A percentile compares a stretch with the other conserved stretches of the same genome.
Evolutionary conservation across 2,113 vertebrate species (phyloP).

Genomic region (Urocitellus parryii): DNA sequence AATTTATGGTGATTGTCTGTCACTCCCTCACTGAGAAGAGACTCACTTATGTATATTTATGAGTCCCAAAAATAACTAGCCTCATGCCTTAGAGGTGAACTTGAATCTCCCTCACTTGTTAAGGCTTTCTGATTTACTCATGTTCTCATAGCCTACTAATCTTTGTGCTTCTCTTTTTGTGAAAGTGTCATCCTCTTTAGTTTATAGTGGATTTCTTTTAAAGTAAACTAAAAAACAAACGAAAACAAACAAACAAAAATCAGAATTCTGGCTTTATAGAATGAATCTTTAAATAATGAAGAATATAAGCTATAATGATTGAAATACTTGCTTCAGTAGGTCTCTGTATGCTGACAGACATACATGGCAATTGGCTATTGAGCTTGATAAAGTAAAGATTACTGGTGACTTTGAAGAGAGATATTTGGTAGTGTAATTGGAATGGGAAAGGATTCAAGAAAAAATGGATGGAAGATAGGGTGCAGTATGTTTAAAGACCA

Average conservation of each 20-base stretch:
- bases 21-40: background rate
- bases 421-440: background rate
- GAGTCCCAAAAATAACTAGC: background rate
- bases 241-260: background rate
- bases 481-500: background rate
- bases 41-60: background rate
- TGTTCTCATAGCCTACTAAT: background rate
- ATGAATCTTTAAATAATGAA: background rate
- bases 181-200: background rate
- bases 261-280: background rate
- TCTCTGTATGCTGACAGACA: background rate
- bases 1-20: background rate
- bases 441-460: background rate
- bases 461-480: background rate
- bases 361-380: background rate
- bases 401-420: background rate
- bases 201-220: background rate
- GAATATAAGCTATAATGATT: background rate
- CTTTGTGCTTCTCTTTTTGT: background rate
- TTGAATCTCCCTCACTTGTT: background rate
- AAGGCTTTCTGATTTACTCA: background rate
- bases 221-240: conserved; percentile 29
- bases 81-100: background rate
- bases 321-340: background rate
- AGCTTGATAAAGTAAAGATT: background rate